A percentile compares a stretch with the other conserved stretches of the same genome.
These are phyloP conservation scores for Ametastegia equiseti DNA, from an alignment of 2,888 invertebrate genomes.

Conservation along the genomic window DNA sequence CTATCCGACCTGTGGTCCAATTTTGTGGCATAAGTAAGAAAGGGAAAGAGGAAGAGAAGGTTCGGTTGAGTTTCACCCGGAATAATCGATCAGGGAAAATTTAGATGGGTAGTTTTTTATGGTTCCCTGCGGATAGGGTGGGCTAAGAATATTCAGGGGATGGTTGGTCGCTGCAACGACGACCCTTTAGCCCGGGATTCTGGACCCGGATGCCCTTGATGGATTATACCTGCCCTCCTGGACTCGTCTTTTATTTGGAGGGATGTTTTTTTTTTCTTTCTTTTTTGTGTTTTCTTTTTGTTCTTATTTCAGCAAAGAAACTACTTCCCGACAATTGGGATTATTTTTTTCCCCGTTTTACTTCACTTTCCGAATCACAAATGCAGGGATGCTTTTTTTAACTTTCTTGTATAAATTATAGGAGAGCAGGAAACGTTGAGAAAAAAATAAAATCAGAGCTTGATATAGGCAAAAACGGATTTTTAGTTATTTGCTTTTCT, in stretches of 20 bases:
- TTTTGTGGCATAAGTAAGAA: too few species aligned
- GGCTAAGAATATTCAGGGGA: not conserved
- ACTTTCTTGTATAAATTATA: not conserved
- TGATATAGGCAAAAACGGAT: too few species aligned
- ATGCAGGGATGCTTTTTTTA: not conserved
- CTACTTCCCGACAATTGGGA: not conserved
- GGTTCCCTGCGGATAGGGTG: constrained; percentile 16
- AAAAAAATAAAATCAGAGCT: too few species aligned
- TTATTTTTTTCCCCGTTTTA: too few species aligned
- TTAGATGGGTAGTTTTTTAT: constrained; percentile 45
- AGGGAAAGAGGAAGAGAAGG: not conserved
- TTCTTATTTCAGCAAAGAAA: not conserved
- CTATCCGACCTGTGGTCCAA: not conserved
- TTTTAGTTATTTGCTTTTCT: too few species aligned
- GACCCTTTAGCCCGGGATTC: constrained; percentile 8
- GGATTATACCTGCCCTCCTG: not conserved
- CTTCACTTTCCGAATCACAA: not conserved
- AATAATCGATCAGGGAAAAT: constrained; percentile 45
- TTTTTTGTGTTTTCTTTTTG: not conserved
- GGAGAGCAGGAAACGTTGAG: too few species aligned
- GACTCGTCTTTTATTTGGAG: constrained; percentile 2
- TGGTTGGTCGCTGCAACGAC: not conserved
- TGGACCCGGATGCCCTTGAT: constrained; percentile 7
- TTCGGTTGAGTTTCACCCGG: not conserved
- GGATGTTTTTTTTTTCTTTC: not conserved